Percentiles rank a stretch among this genome's conserved stretches.
These are phyloP conservation scores for Acrocephalus arundinaceus DNA, from an alignment of 2,113 vertebrate species.

Conservation along the genomic window DNA sequence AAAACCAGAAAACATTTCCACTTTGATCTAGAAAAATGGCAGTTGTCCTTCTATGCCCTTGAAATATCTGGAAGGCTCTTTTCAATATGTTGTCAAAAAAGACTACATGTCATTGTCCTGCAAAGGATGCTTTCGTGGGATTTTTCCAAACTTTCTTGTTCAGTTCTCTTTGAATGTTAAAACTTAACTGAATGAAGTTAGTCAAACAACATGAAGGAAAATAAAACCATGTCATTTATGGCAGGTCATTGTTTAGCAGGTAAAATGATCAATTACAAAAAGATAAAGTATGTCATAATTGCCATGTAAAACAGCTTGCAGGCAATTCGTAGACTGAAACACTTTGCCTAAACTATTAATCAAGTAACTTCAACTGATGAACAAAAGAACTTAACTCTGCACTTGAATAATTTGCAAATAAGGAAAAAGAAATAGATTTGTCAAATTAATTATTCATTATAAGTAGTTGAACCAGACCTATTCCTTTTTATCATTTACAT, in stretches of 20 bases:
- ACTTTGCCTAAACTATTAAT: conserved; percentile 25
- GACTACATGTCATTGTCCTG: background rate
- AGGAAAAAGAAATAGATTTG: conserved; percentile 62
- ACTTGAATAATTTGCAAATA: conserved; percentile 59
- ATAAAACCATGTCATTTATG: background rate
- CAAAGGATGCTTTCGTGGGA: background rate
- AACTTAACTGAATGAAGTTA: background rate
- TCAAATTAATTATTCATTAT: conserved; percentile 60
- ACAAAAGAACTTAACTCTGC: conserved; percentile 36
- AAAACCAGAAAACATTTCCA: background rate
- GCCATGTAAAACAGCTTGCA: background rate
- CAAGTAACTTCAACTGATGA: conserved; percentile 11
- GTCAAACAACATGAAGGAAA: background rate
- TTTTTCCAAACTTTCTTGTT: background rate
- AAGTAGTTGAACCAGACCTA: conserved; percentile 34
- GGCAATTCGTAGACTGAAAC: background rate
- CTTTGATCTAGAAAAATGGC: background rate
- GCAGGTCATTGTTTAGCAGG: background rate
- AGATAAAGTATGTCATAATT: background rate
- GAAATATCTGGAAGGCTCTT: background rate
- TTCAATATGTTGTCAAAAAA: background rate
- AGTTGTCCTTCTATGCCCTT: background rate
- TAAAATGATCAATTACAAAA: background rate
- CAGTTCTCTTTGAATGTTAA: background rate
- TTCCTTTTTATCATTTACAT: conserved; percentile 56